Percentiles rank a stretch among this genome's conserved stretches.
These are phyloP conservation scores for Nemurella pictetii DNA, from an alignment of 2,888 invertebrate species.

Conservation along the genomic window DNA sequence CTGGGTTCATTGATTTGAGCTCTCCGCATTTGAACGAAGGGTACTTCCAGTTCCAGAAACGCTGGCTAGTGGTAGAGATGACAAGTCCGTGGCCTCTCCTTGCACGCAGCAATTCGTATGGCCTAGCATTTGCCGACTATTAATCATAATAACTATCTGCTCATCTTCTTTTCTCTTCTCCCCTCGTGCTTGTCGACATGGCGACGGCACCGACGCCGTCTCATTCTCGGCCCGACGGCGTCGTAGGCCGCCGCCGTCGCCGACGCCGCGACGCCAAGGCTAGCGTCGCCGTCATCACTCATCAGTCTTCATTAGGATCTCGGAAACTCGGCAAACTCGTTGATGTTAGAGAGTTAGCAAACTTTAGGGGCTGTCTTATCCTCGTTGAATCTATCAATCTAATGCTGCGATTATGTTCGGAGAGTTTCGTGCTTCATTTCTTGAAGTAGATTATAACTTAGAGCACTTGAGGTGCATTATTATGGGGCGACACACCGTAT, in stretches of 20 bases:
- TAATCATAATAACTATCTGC: neutral
- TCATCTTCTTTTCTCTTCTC: neutral
- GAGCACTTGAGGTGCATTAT: neutral
- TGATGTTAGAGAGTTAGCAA: neutral
- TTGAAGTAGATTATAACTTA: neutral
- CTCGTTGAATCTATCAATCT: neutral
- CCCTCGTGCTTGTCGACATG: neutral
- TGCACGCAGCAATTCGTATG: too few species aligned
- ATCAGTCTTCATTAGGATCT: conserved; percentile 39
- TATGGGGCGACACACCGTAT: neutral
- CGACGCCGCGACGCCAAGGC: neutral
- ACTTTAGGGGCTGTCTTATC: neutral
- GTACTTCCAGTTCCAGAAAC: neutral
- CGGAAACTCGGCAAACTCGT: neutral
- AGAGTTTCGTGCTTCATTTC: neutral
- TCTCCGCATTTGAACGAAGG: neutral
- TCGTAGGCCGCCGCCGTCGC: neutral
- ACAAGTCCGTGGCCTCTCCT: neutral
- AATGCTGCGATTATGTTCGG: neutral
- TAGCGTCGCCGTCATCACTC: conserved; percentile 21
- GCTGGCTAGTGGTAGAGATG: neutral
- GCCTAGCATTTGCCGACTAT: neutral
- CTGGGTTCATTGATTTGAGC: neutral
- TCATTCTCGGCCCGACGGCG: neutral
- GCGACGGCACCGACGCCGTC: neutral